These are phyloP conservation scores for Prunella fulvescens DNA, from an alignment of 2,113 vertebrate genomes.

Conservation along the genomic window DNA sequence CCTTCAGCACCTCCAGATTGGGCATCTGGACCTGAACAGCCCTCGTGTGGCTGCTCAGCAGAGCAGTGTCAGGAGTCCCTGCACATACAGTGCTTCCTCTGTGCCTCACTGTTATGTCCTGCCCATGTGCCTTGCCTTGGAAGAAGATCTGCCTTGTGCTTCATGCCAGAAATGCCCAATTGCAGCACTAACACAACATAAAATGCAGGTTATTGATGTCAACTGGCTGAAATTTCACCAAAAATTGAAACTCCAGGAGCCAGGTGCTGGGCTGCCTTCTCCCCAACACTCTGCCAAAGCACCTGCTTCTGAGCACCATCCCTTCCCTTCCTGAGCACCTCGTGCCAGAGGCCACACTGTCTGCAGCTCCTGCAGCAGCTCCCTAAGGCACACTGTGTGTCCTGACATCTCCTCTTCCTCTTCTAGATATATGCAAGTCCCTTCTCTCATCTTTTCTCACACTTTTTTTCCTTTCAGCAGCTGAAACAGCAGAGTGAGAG, in stretches of 20 bases:
- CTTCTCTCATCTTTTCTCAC: not conserved
- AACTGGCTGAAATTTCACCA: not conserved
- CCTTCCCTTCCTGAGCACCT: not conserved
- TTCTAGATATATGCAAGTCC: not conserved
- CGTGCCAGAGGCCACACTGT: not conserved
- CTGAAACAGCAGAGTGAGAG: not conserved
- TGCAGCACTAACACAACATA: not conserved
- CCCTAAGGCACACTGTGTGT: not conserved
- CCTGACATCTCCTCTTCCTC: not conserved
- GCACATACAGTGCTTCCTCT: not conserved
- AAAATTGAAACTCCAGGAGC: not conserved
- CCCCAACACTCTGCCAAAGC: not conserved
- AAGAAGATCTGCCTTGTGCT: not conserved
- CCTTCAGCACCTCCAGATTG: not conserved
- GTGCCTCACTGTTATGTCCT: not conserved
- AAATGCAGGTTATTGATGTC: not conserved
- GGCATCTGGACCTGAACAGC: not conserved
- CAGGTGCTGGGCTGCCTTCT: not conserved
- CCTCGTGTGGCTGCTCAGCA: accelerated
- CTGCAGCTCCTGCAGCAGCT: not conserved
- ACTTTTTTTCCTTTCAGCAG: not conserved
- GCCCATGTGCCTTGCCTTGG: not conserved
- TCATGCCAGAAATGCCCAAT: not conserved
- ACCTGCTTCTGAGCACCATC: not conserved
- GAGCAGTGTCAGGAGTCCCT: not conserved